A percentile compares a stretch with the other conserved stretches of the same genome.
Conservation (phyloP, 2,113 vertebrate species). For the Myotis brandtii region DNA sequence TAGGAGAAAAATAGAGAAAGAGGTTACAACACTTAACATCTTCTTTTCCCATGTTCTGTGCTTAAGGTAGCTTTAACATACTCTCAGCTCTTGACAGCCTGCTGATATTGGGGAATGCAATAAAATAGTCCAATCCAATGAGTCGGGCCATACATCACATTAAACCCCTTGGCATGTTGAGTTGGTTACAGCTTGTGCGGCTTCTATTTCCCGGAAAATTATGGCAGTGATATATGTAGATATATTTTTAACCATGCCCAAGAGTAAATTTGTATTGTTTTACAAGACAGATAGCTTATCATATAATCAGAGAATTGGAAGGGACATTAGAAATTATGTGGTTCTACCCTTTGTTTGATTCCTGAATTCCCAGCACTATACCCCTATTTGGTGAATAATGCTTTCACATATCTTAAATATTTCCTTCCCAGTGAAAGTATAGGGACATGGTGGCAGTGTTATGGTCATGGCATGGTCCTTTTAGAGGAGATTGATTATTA, state of each 20-base stretch:
- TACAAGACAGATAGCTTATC: constrained; percentile 54
- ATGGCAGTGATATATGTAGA: constrained; percentile 71
- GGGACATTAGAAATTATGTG: background rate
- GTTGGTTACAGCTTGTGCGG: constrained; percentile 68
- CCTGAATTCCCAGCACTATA: background rate
- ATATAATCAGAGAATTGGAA: constrained; percentile 36
- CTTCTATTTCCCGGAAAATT: constrained; percentile 51
- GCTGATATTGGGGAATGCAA: constrained; percentile 39
- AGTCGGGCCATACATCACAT: constrained; percentile 57
- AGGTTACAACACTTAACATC: background rate
- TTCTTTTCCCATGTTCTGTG: constrained; percentile 2
- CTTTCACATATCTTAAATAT: background rate
- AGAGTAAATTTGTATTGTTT: constrained; percentile 60
- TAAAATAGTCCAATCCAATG: constrained; percentile 65
- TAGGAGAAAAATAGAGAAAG: background rate
- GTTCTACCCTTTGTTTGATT: background rate
- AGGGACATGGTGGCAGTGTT: background rate
- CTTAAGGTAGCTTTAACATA: background rate
- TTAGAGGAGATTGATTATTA: background rate
- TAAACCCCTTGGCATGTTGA: constrained; percentile 67
- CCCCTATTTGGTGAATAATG: background rate
- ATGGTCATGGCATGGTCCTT: background rate
- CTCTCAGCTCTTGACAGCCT: background rate
- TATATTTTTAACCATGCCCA: constrained; percentile 56
- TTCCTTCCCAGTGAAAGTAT: background rate